These are phyloP conservation scores for Percina caprodes DNA, from an alignment of 2,113 vertebrate species.

Conservation along the genomic window DNA sequence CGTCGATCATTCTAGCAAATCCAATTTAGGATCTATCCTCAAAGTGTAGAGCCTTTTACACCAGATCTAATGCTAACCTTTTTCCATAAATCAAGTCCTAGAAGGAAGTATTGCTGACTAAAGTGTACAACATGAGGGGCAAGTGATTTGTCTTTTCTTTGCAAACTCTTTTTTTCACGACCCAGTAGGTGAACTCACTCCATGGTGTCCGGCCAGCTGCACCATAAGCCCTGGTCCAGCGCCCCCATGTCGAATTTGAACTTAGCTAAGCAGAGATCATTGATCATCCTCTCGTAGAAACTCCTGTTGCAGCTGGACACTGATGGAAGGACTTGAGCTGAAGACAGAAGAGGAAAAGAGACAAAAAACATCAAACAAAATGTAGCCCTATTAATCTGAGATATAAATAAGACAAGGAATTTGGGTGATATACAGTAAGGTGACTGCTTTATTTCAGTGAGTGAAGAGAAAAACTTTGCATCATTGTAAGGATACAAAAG, in stretches of 20 bases:
- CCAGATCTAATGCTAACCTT: too few species aligned
- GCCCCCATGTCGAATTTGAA: slow-evolving; percentile 69
- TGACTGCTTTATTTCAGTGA: background rate
- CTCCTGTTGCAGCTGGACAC: slow-evolving; percentile 52
- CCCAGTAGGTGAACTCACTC: slow-evolving; percentile 68
- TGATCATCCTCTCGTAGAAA: slow-evolving; percentile 62
- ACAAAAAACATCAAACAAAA: background rate
- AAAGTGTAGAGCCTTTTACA: background rate
- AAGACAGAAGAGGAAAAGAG: background rate
- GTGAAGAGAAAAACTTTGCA: background rate
- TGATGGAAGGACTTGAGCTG: slow-evolving; percentile 50
- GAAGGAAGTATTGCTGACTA: background rate
- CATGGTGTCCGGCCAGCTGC: slow-evolving; percentile 77
- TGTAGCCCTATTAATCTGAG: background rate
- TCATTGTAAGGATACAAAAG: slow-evolving; percentile 13
- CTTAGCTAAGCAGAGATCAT: slow-evolving; percentile 60
- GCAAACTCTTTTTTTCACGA: background rate
- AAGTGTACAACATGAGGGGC: background rate
- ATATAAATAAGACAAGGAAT: background rate
- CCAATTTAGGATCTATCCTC: too few species aligned
- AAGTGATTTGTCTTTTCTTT: background rate
- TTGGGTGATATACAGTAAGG: background rate
- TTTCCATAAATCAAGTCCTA: background rate
- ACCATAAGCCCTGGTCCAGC: slow-evolving; percentile 73
- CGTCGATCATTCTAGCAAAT: too few species aligned